Conservation (phyloP, 2,113 vertebrate species). For the Anhinga rufa region DNA sequence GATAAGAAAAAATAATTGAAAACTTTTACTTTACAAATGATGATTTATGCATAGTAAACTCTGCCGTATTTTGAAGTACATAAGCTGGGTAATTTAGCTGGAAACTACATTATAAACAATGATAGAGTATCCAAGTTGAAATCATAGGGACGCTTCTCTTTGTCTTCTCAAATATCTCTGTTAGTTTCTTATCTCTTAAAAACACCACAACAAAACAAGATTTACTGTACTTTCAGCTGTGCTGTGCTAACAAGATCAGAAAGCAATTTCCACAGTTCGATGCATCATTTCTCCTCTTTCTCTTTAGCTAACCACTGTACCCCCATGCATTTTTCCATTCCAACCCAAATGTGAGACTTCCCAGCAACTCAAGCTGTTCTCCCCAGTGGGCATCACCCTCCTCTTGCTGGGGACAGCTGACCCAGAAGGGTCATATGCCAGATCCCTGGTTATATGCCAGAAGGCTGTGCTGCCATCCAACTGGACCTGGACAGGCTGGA, state of each 20-base stretch:
- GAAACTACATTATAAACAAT: neutral
- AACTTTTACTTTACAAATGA: neutral
- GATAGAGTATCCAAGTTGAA: neutral
- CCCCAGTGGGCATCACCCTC: neutral
- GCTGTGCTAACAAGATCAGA: neutral
- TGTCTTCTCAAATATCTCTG: neutral
- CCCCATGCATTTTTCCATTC: neutral
- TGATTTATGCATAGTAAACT: neutral
- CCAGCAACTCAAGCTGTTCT: accelerated
- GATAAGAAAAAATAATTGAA: neutral
- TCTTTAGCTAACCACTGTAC: neutral
- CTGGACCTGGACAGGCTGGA: no score
- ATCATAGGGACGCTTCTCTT: neutral
- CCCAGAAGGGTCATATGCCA: no score
- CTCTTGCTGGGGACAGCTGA: neutral
- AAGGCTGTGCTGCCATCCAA: no score
- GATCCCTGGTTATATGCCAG: no score
- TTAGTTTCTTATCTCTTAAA: neutral
- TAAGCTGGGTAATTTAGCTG: neutral
- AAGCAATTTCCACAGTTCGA: neutral
- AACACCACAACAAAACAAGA: neutral
- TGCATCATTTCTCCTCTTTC: neutral
- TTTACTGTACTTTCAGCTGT: neutral
- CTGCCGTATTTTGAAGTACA: neutral
- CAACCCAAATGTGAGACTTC: neutral